Conservation (phyloP, 2,113 vertebrate genomes). For the Propithecus coquereli region DNA sequence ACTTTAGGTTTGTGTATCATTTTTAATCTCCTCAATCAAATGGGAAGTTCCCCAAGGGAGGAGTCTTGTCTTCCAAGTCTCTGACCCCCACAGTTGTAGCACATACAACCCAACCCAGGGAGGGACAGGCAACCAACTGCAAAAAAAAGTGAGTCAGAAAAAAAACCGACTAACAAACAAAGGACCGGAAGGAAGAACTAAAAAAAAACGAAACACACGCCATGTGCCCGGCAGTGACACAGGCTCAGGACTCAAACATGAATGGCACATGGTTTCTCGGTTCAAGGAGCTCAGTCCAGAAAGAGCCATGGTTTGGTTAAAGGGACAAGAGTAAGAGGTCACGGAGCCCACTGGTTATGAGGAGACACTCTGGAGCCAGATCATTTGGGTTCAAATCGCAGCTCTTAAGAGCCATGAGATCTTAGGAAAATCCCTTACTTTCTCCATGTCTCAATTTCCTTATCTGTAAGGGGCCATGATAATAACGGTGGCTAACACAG, state of each 20-base stretch:
- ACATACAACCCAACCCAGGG: not conserved
- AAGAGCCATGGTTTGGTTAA: not conserved
- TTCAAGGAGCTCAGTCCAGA: not conserved
- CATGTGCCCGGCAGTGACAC: not conserved
- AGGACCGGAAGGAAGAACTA: too few relatives aligned
- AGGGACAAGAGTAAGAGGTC: not conserved
- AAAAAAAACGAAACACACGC: not conserved
- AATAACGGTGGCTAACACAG: not conserved
- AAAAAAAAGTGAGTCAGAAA: too few relatives aligned
- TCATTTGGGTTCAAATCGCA: not conserved
- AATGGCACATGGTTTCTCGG: not conserved
- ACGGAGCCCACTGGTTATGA: not conserved
- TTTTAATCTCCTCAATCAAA: not conserved
- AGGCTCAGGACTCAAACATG: not conserved
- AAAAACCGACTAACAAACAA: too few relatives aligned
- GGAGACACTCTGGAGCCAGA: not conserved
- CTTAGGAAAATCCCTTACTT: not conserved
- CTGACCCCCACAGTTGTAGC: not conserved
- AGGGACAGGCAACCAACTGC: too few relatives aligned
- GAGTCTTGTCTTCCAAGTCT: not conserved
- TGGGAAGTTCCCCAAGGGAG: not conserved
- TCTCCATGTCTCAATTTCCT: not conserved
- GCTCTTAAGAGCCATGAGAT: not conserved
- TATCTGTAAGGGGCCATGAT: too few relatives aligned
- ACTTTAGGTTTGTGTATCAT: not conserved